These are phyloP conservation scores for Gasteruption jaculator DNA, from an alignment of 2,888 invertebrate genomes.

Conservation along the genomic window DNA sequence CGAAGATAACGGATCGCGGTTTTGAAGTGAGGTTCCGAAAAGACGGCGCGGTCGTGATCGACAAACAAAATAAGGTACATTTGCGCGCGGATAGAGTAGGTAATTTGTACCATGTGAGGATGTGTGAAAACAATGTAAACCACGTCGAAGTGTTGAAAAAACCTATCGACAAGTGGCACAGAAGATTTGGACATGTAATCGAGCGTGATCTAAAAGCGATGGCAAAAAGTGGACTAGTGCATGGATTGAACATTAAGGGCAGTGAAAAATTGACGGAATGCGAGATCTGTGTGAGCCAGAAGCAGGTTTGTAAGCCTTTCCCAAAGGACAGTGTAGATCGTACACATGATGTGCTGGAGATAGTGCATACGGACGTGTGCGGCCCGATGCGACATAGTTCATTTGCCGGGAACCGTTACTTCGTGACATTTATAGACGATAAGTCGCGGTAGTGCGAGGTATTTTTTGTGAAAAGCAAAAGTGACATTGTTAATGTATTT, in stretches of 20 bases:
- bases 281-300: conserved; percentile 17
- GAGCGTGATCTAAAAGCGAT: conserved; percentile 16
- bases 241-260: conserved; percentile 16
- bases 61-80: conserved; percentile 4
- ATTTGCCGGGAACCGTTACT: conserved; percentile 19
- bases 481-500: conserved; percentile 23
- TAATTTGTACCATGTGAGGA: conserved; percentile 15
- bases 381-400: conserved; percentile 14
- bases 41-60: conserved; percentile 14
- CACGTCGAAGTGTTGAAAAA: neutral
- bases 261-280: conserved; percentile 15
- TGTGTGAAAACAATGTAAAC: conserved; percentile 8
- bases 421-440: conserved; percentile 31
- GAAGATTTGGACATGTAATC: conserved; percentile 17
- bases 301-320: conserved; percentile 14
- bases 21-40: conserved; percentile 14
- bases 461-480: conserved; percentile 23
- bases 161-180: conserved; percentile 16
- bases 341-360: conserved; percentile 14
- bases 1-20: conserved; percentile 10
- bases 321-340: conserved; percentile 5
- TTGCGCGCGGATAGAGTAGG: conserved; percentile 12
- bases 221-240: conserved; percentile 12
- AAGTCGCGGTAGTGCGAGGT: conserved; percentile 25
- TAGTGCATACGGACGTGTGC: conserved; percentile 16